Evolutionary conservation across 2,797 vertebrate species (phyloP), one percentile per base, ranked within the genome.

Genomic region (Pantherophis vulpinus): DNA sequence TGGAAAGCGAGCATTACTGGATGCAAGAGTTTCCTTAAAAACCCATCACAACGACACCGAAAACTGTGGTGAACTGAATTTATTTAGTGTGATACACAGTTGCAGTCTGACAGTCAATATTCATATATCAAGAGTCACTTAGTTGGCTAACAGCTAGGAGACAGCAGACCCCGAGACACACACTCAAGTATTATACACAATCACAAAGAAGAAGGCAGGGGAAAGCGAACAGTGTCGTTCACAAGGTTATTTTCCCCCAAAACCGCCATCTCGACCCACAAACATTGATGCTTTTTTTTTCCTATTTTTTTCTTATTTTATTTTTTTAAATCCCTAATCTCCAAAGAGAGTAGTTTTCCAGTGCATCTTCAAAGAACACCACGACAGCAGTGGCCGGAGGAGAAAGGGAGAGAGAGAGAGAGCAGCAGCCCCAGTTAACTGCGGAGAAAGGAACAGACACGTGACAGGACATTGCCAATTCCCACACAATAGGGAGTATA

Each of bases 121-220:
- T 98, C 98, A 98, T 98, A 98, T 97, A 98, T 98, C 98, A 98
- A 98, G 98, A 98, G 98, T 99, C 98, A 99, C 98, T 97, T 98
- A 98, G 98, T 97, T 97, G 96, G 98, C 98, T 98, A 98, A 99
- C 99, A 98, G 99, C 98, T 98, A 98, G 98, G 92, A 98, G 98
- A 99, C 98, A 98, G 98, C 98, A 97, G 98, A 98, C 98, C 98
- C 98, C 97, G 98, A 98, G 97, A 98, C 98, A 99, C 94, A 97
- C 98, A 97, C 97, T 98, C 98, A 97, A 74, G 98, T 98, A 98
- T 95, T 98, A 98, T 97, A 98, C 98, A 98, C 98, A 98, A 98
- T 98, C 97, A 98, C 98, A 98, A 98, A 98, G 97, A 98, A 98
- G 97, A 98, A 98, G 98, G 98, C 97, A 98, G 97, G 97, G 98